Base-by-base conservation (phyloP, 2,113 vertebrate genomes). In the Seriola aureovittata region DNA sequence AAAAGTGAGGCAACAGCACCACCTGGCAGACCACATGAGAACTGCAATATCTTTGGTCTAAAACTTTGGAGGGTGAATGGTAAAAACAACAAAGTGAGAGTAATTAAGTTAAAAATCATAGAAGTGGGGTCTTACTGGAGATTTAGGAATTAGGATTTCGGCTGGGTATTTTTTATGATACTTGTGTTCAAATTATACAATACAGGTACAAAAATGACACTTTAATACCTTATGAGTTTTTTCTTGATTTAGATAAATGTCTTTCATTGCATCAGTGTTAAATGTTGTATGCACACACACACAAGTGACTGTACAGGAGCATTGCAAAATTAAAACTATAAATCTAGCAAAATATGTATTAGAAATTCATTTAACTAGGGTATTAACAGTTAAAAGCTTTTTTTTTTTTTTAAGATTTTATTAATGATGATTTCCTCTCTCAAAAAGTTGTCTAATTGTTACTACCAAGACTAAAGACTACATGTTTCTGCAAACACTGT, bases 401-500 rank as follows among this genome's bases (percentile, higher is more conserved):
- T 7, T 7, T 38, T 38, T 38, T 38, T 38, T 29, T 29, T 29
- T 2, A 29, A 38, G 40, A 70, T 67, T 19, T 63, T 25, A 66
- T 8, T 38, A 60, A 58, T 55, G 13, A 67, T n/a, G 0, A 34
- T 50, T 62, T 76, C 42, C 4, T 68, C 25, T 62, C 11, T 54
- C 36, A 36, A 42, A 32, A 32, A 58, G 10, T 16, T 48, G 16
- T 34, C 4, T 11, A 8, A 11, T 42, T 66, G 17, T 23, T 4
- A 48, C 19, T 36, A 82, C 64, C 9, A 83, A 78, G 46, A 85
- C 29, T 72, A 4, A 57, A 79, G 4, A 19, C 46, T 29, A 29
- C 64, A 57, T 5, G 5, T 40, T 71, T 88, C 71, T 89, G 82
- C 84, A 87, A 88, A 90, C 91, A 90, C 75, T 74, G 73, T 85